phyloP scores from a whole-genome alignment of 2,113 vertebrate species.

The Canis aureus region DNA sequence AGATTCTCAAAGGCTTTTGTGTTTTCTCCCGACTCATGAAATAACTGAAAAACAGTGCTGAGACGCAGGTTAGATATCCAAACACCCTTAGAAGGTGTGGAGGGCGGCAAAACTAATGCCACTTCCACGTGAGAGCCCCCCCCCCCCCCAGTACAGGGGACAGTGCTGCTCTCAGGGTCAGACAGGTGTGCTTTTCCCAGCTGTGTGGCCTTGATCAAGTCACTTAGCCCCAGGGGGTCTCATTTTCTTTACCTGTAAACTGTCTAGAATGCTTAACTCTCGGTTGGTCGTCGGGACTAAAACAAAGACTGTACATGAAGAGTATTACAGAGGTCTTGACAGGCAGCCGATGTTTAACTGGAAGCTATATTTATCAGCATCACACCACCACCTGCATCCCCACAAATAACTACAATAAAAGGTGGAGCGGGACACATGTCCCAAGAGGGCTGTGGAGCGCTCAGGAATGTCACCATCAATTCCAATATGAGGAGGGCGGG shows the following conservation, averaged over 20 bases:
- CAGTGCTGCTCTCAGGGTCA: neutral
- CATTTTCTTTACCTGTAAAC: neutral
- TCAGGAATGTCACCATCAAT: neutral
- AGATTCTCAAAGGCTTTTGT: slow-evolving; percentile 61
- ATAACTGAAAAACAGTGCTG: neutral
- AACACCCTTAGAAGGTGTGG: neutral
- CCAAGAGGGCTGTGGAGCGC: neutral
- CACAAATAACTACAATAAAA: neutral
- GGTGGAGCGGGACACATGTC: neutral
- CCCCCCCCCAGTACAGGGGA: rapidly evolving
- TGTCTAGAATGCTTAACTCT: neutral
- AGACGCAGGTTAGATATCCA: neutral
- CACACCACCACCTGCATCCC: neutral
- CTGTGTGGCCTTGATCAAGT: neutral
- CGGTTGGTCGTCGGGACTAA: neutral
- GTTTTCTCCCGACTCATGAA: slow-evolving; percentile 4
- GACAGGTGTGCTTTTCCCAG: neutral
- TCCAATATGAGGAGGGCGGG: neutral
- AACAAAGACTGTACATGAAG: neutral
- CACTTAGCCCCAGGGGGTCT: neutral
- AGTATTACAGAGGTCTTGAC: neutral
- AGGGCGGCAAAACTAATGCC: rapidly evolving
- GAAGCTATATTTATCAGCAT: neutral
- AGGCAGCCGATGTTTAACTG: neutral
- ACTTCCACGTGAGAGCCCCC: rapidly evolving